Evolutionary conservation across 2,888 invertebrate species (phyloP).

Genomic region (Hoplodrina ambigua): DNA sequence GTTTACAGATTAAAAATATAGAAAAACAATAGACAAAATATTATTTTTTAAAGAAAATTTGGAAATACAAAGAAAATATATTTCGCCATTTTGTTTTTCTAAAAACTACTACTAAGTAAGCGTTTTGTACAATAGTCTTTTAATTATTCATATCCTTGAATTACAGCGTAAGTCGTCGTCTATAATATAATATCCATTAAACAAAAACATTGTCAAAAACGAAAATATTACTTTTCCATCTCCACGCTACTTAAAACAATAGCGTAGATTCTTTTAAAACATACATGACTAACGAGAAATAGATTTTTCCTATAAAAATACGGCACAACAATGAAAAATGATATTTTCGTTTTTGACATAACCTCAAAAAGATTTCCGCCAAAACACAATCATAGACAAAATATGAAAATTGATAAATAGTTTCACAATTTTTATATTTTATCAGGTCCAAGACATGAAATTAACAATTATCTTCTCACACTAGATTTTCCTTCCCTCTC

Average conservation of each 20-base stretch:
- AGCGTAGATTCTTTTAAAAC: constrained; percentile 21
- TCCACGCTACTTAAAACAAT: constrained; percentile 21
- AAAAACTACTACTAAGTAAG: constrained; percentile 62
- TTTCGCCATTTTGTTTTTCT: constrained; percentile 45
- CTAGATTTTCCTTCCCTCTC: neutral
- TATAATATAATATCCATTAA: constrained; percentile 2
- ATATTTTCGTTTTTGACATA: constrained; percentile 43
- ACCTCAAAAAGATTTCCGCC: constrained; percentile 31
- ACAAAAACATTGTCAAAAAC: constrained; percentile 31
- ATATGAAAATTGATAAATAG: constrained; percentile 41
- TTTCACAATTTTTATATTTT: constrained; percentile 30
- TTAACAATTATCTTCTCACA: constrained; percentile 12
- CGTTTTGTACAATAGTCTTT: constrained; percentile 64
- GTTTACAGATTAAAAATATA: constrained; percentile 6
- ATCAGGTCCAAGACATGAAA: constrained; percentile 18
- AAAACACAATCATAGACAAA: constrained; percentile 40
- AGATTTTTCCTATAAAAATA: constrained; percentile 16
- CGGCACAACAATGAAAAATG: constrained; percentile 20
- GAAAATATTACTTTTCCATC: constrained; percentile 23
- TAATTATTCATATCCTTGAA: constrained; percentile 74
- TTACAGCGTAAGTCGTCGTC: constrained; percentile 73
- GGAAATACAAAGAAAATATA: constrained; percentile 1
- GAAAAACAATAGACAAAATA: constrained; percentile 13
- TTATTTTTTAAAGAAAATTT: neutral
- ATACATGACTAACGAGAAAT: constrained; percentile 19